Evolutionary conservation across 2,888 invertebrate species (phyloP).

Genomic region (Eupithecia insigniata): DNA sequence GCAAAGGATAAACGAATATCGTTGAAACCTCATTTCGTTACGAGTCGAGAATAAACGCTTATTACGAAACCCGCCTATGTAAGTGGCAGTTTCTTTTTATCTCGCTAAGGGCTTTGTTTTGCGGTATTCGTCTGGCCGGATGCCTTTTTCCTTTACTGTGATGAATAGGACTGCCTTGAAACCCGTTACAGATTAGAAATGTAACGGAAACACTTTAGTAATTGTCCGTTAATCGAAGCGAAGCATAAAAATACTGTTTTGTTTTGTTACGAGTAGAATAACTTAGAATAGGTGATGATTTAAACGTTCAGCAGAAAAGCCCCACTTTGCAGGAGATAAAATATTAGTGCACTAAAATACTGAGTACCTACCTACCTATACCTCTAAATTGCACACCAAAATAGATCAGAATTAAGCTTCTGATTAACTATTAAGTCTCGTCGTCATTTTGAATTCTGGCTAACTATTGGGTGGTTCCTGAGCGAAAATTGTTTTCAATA

Average conservation of each 20-base stretch:
- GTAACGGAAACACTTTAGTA: conserved; percentile 8
- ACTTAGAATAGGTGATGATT: too few species aligned
- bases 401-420: background rate
- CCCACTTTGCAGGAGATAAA: too few species aligned
- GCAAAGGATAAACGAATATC: conserved; percentile 55
- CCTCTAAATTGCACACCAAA: background rate
- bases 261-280: too few species aligned
- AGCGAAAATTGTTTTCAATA: too few species aligned
- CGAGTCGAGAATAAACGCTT: conserved; percentile 66
- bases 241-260: background rate
- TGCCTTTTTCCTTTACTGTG: conserved; percentile 6
- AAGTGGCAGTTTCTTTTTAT: conserved; percentile 69
- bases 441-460: too few species aligned
- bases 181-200: background rate
- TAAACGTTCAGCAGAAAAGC: too few species aligned
- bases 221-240: background rate
- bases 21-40: conserved; percentile 54
- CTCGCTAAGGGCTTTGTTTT: conserved; percentile 63
- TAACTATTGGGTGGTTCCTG: too few species aligned
- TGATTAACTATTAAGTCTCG: too few species aligned
- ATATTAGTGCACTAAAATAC: too few species aligned
- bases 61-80: conserved; percentile 67
- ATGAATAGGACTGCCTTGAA: background rate
- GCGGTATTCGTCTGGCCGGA: conserved; percentile 34
- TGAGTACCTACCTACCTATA: too few species aligned